phyloP scores from a whole-genome alignment of 1,140 invertebrate genomes.

The Drosophila albomicans region DNA sequence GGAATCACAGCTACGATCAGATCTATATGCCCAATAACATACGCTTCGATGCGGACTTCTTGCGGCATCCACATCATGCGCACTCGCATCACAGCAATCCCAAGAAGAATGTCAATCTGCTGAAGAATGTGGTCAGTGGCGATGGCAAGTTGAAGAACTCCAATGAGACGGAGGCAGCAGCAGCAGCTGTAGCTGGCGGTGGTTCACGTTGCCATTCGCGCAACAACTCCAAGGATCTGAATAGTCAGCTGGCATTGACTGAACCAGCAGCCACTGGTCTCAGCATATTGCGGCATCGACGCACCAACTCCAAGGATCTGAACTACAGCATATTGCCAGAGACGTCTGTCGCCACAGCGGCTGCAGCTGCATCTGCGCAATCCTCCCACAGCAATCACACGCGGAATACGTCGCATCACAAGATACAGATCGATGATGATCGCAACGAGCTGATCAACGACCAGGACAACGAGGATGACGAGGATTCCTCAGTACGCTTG shows the following conservation, averaged over 20 bases:
- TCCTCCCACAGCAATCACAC: slow-evolving; percentile 20
- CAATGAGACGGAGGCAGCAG: slow-evolving; percentile 68
- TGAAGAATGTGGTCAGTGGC: slow-evolving; percentile 72
- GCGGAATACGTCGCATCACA: slow-evolving; percentile 48
- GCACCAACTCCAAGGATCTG: slow-evolving; percentile 86
- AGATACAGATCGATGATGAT: slow-evolving; percentile 83
- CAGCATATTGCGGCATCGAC: slow-evolving; percentile 86
- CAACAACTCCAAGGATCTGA: slow-evolving; percentile 86
- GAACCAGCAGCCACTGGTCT: slow-evolving; percentile 62
- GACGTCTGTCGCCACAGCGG: not conserved
- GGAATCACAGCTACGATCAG: slow-evolving; percentile 84
- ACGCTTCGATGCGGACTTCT: slow-evolving; percentile 81
- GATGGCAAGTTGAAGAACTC: slow-evolving; percentile 76
- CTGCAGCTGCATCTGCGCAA: slow-evolving; percentile 17
- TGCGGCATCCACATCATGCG: slow-evolving; percentile 73
- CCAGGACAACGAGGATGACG: slow-evolving; percentile 61
- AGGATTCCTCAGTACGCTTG: slow-evolving; percentile 52
- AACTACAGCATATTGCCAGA: slow-evolving; percentile 64
- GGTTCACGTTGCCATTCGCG: slow-evolving; percentile 85
- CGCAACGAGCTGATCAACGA: slow-evolving; percentile 74
- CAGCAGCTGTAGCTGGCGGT: not conserved
- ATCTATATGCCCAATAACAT: slow-evolving; percentile 85
- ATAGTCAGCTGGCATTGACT: slow-evolving; percentile 7
- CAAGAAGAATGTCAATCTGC: slow-evolving; percentile 80
- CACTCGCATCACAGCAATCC: slow-evolving; percentile 63